Evolutionary conservation across 2,113 vertebrate species (phyloP).

Genomic region (Zootoca vivipara): DNA sequence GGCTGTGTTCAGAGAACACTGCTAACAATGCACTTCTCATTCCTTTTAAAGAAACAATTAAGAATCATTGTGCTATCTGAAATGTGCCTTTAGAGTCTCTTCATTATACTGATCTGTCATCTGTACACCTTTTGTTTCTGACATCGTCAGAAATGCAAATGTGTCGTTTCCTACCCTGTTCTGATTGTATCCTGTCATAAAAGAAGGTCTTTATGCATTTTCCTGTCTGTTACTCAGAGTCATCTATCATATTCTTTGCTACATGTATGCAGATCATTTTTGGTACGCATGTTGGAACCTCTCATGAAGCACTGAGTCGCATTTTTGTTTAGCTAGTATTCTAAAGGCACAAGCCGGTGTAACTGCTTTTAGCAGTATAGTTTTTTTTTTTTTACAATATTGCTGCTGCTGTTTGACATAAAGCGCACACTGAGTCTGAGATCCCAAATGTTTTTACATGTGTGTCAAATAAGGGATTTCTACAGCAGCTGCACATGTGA

Average conservation of each 20-base stretch:
- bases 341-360: slow-evolving; percentile 74
- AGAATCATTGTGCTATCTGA: slow-evolving; percentile 68
- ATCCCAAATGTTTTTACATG: slow-evolving; percentile 42
- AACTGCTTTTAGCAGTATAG: slow-evolving; percentile 64
- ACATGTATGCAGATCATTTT: slow-evolving; percentile 17
- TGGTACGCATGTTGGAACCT: slow-evolving; percentile 7
- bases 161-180: slow-evolving; percentile 41
- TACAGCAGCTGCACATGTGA: slow-evolving; percentile 69
- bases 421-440: slow-evolving; percentile 59
- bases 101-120: slow-evolving; percentile 44
- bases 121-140: slow-evolving; percentile 37
- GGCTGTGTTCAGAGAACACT: slow-evolving; percentile 72
- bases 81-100: slow-evolving; percentile 76
- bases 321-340: slow-evolving; percentile 50
- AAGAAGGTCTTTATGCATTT: slow-evolving; percentile 30
- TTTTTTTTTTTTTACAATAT: slow-evolving; percentile 31
- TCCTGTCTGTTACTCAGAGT: slow-evolving; percentile 2
- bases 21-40: slow-evolving; percentile 75
- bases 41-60: slow-evolving; percentile 67
- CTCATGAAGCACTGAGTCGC: slow-evolving; percentile 33
- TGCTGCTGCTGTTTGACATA: slow-evolving; percentile 69
- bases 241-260: not conserved
- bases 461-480: slow-evolving; percentile 47
- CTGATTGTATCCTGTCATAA: slow-evolving; percentile 39
- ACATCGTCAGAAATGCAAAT: slow-evolving; percentile 33